phyloP scores from a whole-genome alignment of 1,140 invertebrate genomes.

The Zaprionus tsacasi region DNA sequence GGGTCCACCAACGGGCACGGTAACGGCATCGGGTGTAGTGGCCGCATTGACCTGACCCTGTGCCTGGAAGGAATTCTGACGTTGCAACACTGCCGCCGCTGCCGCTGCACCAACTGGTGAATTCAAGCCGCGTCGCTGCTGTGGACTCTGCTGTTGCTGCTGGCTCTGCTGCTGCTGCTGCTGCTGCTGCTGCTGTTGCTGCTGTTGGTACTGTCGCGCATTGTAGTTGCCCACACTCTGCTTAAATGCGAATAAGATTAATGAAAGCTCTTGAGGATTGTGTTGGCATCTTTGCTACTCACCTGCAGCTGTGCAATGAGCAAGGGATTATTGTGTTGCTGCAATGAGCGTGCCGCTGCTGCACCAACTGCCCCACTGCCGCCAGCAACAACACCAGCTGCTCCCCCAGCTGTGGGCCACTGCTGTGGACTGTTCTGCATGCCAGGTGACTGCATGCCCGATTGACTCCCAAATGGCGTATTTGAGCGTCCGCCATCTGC shows the following conservation, averaged over 20 bases:
- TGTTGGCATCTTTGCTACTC: constrained; percentile 47
- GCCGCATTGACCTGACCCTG: constrained; percentile 74
- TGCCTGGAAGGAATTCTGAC: constrained; percentile 80
- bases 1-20: constrained; percentile 45
- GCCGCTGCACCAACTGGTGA: constrained; percentile 78
- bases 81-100: constrained; percentile 58
- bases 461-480: constrained; percentile 62
- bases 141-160: constrained; percentile 52
- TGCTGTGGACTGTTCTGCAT: constrained; percentile 74
- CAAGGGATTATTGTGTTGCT: constrained; percentile 92
- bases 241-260: constrained; percentile 43
- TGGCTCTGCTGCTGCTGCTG: constrained; percentile 67
- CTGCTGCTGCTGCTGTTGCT: constrained; percentile 64
- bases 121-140: constrained; percentile 85
- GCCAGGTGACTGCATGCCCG: constrained; percentile 72
- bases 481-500: constrained; percentile 60
- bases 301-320: constrained; percentile 91
- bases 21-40: constrained; percentile 71
- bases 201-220: constrained; percentile 73
- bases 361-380: constrained; percentile 44
- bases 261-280: background rate
- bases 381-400: constrained; percentile 18
- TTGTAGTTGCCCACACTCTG: constrained; percentile 76
- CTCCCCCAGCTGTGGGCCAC: constrained; percentile 42
- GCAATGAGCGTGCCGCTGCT: constrained; percentile 76